Evolutionary conservation across 2,888 invertebrate species (phyloP), one percentile per base, ranked within the genome.

Genomic region (Stictocephala bisonia): DNA sequence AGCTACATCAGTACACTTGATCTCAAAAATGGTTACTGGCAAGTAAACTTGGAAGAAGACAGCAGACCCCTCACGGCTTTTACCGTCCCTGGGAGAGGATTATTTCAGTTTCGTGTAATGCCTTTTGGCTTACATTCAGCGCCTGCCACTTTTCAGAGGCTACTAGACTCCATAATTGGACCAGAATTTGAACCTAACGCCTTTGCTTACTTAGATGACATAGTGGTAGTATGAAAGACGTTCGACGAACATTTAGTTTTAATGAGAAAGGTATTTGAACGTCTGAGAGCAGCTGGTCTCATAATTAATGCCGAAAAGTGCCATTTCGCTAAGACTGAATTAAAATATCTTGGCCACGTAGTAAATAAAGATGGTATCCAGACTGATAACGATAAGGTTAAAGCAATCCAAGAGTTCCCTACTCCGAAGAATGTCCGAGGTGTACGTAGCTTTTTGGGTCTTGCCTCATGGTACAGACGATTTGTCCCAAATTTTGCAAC

Each of bases 101-200:
- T n/a, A n/a, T n/a, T n/a, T n/a, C n/a, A n/a, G n/a, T n/a, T n/a
- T n/a, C n/a, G n/a, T n/a, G n/a, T n/a, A n/a, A n/a, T n/a, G n/a
- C n/a, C n/a, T n/a, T n/a, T n/a, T n/a, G n/a, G n/a, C n/a, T n/a
- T n/a, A n/a, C n/a, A n/a, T n/a, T n/a, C n/a, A n/a, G n/a, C n/a
- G n/a, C n/a, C n/a, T n/a, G n/a, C n/a, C n/a, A n/a, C n/a, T n/a
- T n/a, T n/a, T n/a, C n/a, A n/a, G 67, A 53, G 80, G 0, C 69
- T 81, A 24, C 72, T 82, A 69, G 80, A 81, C 51, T 40, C 24
- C 0, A 60, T 81, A 6, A 76, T 81, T 3, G 78, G 79, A 2
- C 79, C 80, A 2, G 79, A 81, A 26, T 50, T 80, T 15, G 53
- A 53, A 4, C 53, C 53, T 9, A 53, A 53, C 3, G 53, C 20